Conservation (phyloP, 2,113 vertebrate genomes). For the Petaurus breviceps region DNA sequence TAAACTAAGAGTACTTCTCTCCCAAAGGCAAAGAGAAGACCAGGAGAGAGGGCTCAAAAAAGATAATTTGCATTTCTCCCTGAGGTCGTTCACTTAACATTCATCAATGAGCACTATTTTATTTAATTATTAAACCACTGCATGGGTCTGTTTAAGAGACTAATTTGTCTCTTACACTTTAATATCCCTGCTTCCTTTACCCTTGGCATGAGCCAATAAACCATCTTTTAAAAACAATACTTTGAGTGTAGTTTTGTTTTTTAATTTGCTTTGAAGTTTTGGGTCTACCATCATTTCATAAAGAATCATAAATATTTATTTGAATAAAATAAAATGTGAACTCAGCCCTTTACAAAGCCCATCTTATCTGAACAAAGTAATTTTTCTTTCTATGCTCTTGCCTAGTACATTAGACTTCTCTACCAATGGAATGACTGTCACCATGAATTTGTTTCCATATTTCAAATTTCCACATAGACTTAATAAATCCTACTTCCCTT, state of each 20-base stretch:
- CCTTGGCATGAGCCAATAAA: background rate
- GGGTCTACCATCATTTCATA: conserved; percentile 1
- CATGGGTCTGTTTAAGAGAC: conserved; percentile 31
- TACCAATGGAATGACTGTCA: background rate
- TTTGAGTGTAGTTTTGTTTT: too few relatives aligned
- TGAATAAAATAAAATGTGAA: conserved; percentile 8
- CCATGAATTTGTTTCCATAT: background rate
- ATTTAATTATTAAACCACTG: conserved; percentile 36
- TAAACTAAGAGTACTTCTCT: background rate
- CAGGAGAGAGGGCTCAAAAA: background rate
- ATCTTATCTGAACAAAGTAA: background rate
- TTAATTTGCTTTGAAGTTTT: background rate
- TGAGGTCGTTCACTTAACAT: background rate
- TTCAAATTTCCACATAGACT: background rate
- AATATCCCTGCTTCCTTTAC: background rate
- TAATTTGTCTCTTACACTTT: conserved; percentile 37
- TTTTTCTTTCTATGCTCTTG: background rate
- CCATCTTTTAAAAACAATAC: background rate
- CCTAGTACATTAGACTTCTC: background rate
- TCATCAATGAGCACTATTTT: conserved; percentile 12
- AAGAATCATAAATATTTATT: background rate
- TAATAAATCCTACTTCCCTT: background rate
- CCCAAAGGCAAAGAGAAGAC: conserved; percentile 29
- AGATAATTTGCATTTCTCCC: conserved; percentile 28
- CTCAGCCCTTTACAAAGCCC: background rate